A percentile compares a stretch with the other conserved stretches of the same genome.
These are phyloP conservation scores for Pegoplata infirma DNA, from an alignment of 2,888 invertebrate genomes.

Conservation along the genomic window DNA sequence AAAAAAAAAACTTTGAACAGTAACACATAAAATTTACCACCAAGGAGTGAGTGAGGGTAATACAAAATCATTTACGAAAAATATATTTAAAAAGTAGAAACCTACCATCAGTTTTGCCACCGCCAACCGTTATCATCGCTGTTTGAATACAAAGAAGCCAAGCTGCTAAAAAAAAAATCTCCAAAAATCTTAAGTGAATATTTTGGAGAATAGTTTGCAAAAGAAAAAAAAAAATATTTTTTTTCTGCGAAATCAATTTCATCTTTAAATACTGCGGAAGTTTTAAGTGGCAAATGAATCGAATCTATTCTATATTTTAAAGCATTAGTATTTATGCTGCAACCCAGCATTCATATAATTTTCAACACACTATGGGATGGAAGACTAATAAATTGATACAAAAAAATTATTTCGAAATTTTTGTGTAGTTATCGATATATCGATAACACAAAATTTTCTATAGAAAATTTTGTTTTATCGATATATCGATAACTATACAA, in stretches of 20 bases:
- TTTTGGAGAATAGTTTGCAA: no score
- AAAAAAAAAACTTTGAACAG: constrained; percentile 2
- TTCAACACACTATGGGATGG: no score
- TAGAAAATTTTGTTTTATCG: no score
- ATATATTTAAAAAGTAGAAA: background rate
- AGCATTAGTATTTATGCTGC: no score
- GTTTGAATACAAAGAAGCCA: background rate
- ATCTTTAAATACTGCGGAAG: background rate
- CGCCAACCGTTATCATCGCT: background rate
- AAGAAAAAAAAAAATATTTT: no score
- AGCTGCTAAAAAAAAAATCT: background rate
- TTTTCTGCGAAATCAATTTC: constrained; percentile 27
- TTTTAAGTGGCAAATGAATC: background rate
- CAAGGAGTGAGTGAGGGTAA: background rate
- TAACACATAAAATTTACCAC: background rate
- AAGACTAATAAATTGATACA: no score
- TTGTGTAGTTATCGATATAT: no score
- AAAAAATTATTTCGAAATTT: no score
- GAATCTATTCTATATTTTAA: background rate
- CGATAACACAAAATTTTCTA: no score
- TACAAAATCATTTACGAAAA: background rate
- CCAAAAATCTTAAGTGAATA: background rate
- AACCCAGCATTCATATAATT: no score
- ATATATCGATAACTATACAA: no score
- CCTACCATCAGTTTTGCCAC: background rate